Percentiles rank a stretch among this genome's conserved stretches.
These are phyloP conservation scores for Eurytoma californica DNA, from an alignment of 2,888 invertebrate species.

Conservation along the genomic window DNA sequence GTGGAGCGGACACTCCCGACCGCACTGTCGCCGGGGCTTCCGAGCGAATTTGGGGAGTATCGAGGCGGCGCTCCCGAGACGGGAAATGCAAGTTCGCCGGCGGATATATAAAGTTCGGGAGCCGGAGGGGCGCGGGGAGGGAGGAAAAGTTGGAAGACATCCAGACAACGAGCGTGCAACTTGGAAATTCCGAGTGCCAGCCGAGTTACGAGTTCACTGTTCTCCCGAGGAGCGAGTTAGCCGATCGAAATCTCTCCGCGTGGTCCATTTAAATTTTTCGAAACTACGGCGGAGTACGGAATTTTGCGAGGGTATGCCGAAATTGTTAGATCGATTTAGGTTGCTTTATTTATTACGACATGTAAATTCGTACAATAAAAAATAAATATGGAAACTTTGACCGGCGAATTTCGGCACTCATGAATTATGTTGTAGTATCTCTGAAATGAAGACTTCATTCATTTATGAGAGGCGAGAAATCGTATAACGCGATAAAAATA, in stretches of 20 bases:
- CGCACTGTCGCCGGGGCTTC: neutral
- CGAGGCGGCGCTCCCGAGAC: conserved; percentile 9
- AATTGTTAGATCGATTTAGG: too few relatives aligned
- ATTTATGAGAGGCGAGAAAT: conserved; percentile 20
- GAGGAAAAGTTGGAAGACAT: conserved; percentile 42
- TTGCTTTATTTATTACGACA: too few relatives aligned
- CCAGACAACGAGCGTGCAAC: conserved; percentile 18
- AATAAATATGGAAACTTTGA: neutral
- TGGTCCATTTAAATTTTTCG: neutral
- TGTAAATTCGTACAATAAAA: too few relatives aligned
- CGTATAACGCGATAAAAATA: conserved; percentile 8
- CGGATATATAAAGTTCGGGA: conserved; percentile 1
- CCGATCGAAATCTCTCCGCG: neutral
- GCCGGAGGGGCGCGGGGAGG: conserved; percentile 2
- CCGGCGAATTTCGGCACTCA: neutral
- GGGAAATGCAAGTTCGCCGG: neutral
- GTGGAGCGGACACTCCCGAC: conserved; percentile 1
- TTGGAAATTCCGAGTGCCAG: conserved; percentile 30
- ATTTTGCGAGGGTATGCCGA: too few relatives aligned
- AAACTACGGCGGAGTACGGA: neutral
- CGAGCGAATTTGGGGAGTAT: neutral
- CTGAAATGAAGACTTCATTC: conserved; percentile 20
- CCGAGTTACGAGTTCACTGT: conserved; percentile 25
- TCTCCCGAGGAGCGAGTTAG: neutral
- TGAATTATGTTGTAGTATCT: neutral